Evolutionary conservation across 2,888 invertebrate genomes (phyloP).

Genomic region (Sinodicranocentrus sp.): DNA sequence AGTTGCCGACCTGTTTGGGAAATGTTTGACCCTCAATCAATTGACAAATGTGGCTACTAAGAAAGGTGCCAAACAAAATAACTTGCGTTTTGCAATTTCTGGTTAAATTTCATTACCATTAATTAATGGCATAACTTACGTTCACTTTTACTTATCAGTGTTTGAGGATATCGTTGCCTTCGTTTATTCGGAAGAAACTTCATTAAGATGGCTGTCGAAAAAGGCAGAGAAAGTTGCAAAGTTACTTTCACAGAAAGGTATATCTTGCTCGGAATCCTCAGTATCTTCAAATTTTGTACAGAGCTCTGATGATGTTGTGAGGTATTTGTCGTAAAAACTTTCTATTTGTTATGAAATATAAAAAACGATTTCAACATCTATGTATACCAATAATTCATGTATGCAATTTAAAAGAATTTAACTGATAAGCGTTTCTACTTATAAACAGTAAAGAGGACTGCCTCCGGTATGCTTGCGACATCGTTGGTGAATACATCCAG

Average conservation of each 20-base stretch:
- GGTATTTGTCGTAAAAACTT: too few relatives aligned
- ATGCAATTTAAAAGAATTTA: too few relatives aligned
- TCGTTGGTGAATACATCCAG: constrained; percentile 88
- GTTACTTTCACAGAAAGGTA: constrained; percentile 84
- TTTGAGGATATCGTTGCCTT: constrained; percentile 87
- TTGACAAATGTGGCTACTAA: constrained; percentile 84
- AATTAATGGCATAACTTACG: too few relatives aligned
- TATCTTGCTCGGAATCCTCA: constrained; percentile 85
- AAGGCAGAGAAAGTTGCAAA: constrained; percentile 84
- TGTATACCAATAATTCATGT: too few relatives aligned
- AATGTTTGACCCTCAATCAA: constrained; percentile 78
- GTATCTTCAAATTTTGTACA: constrained; percentile 88
- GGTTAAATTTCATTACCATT: too few relatives aligned
- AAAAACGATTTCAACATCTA: background rate
- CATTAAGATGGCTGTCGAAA: constrained; percentile 86
- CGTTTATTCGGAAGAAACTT: constrained; percentile 89
- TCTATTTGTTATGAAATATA: too few relatives aligned
- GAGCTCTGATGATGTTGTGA: constrained; percentile 21
- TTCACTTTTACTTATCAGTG: constrained; percentile 78
- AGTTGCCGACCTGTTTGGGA: constrained; percentile 53
- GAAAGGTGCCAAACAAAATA: constrained; percentile 81
- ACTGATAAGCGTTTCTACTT: too few relatives aligned
- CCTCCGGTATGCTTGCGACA: constrained; percentile 87
- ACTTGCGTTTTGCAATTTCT: background rate
- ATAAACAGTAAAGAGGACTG: constrained; percentile 79